A percentile compares a stretch with the other conserved stretches of the same genome.
Evolutionary conservation across 2,888 invertebrate genomes (phyloP).

Genomic region (Frankliniella intonsa): DNA sequence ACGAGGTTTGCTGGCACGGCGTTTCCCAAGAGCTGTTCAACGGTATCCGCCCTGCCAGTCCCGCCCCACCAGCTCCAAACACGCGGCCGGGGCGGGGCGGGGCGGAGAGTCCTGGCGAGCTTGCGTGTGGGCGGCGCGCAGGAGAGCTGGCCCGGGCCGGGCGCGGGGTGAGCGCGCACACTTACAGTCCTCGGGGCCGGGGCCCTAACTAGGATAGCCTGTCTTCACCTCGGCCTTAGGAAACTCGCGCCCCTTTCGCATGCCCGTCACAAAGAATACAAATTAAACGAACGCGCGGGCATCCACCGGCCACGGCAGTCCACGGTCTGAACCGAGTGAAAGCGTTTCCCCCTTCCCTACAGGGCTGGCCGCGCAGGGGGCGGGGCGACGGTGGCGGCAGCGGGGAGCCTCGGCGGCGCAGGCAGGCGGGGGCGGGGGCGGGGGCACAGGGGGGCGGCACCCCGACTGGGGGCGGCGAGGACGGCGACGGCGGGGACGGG

Average conservation of each 20-base stretch:
- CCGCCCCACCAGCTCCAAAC: neutral
- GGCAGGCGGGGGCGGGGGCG: neutral
- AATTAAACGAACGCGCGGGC: neutral
- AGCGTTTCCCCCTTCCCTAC: neutral
- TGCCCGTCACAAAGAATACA: neutral
- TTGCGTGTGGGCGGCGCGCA: too few species aligned
- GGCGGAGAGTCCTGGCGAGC: too few species aligned
- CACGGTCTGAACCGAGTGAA: neutral
- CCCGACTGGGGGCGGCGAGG: neutral
- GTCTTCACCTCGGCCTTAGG: too few species aligned
- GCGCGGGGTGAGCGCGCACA: neutral
- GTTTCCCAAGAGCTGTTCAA: conserved; percentile 5
- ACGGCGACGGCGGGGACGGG: neutral
- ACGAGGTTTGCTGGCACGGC: neutral
- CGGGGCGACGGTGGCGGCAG: neutral
- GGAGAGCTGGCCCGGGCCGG: neutral
- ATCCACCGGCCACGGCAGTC: neutral
- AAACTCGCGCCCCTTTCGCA: neutral
- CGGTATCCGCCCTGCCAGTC: neutral
- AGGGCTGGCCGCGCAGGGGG: conserved; percentile 4
- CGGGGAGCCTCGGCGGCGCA: neutral
- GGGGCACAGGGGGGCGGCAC: neutral
- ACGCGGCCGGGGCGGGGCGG: too few species aligned
- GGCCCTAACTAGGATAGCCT: too few species aligned
- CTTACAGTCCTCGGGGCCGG: too few species aligned